Evolutionary conservation across 2,797 vertebrate species (phyloP).

Genomic region (Cryptoprocta ferox): DNA sequence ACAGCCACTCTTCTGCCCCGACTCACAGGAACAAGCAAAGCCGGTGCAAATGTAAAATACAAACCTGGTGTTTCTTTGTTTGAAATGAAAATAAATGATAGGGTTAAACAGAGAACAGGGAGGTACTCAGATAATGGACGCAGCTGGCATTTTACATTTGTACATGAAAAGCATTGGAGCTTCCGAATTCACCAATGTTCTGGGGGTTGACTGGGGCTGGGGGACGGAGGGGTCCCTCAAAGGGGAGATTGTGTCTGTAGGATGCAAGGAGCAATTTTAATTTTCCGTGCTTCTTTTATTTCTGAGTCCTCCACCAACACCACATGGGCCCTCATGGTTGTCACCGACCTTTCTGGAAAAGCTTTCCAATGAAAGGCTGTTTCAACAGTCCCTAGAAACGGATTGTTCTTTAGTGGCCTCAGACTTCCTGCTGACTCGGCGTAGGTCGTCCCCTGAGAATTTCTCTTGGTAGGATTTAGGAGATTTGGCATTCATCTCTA

Average conservation of each 20-base stretch:
- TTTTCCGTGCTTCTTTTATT: background rate
- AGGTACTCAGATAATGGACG: background rate
- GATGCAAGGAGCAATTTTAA: background rate
- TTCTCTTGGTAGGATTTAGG: slow-evolving; percentile 32
- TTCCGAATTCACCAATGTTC: background rate
- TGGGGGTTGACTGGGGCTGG: background rate
- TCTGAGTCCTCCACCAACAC: background rate
- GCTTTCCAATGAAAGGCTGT: background rate
- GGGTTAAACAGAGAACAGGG: no score
- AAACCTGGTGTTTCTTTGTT: background rate
- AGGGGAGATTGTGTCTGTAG: background rate
- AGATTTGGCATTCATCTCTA: slow-evolving; percentile 43
- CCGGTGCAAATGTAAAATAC: background rate
- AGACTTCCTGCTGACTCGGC: background rate
- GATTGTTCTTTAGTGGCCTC: background rate
- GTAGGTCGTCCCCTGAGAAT: background rate
- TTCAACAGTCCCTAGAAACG: background rate
- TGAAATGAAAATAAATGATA: background rate
- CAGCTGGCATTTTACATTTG: background rate
- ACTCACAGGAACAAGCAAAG: background rate
- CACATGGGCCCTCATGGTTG: background rate
- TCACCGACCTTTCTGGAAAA: background rate
- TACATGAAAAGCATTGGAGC: background rate
- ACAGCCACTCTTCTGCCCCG: background rate
- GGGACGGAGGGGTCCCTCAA: background rate